These are phyloP conservation scores for Puffinus mauretanicus DNA, from an alignment of 2,113 vertebrate genomes.

Conservation along the genomic window DNA sequence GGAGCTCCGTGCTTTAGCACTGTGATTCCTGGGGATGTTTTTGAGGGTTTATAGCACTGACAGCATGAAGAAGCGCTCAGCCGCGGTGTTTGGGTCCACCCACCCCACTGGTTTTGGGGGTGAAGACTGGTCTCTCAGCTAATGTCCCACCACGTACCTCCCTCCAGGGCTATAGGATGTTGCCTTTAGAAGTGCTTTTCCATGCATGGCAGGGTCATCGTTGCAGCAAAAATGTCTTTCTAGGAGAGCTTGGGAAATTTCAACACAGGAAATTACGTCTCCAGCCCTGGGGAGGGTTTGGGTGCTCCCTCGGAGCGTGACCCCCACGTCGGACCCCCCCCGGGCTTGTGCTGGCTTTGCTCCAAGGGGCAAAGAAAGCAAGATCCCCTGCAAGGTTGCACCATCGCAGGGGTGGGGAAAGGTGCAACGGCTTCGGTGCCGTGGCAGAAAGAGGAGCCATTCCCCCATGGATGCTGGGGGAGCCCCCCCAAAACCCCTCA, in stretches of 20 bases:
- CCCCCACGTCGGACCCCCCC: accelerated
- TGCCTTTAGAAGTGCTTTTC: background rate
- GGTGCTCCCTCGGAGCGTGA: background rate
- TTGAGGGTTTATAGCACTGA: background rate
- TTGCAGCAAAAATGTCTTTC: accelerated
- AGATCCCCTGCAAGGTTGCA: background rate
- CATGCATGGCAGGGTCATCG: accelerated
- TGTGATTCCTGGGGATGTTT: background rate
- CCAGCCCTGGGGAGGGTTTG: background rate
- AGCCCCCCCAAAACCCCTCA: accelerated
- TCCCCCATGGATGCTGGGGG: accelerated
- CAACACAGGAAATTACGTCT: background rate
- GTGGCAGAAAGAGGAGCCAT: background rate
- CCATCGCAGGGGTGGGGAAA: too few relatives aligned
- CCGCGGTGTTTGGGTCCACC: accelerated
- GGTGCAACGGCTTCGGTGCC: too few relatives aligned
- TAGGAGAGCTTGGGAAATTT: background rate
- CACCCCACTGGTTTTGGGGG: background rate
- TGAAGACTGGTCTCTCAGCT: background rate
- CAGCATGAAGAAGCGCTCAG: background rate
- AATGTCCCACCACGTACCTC: accelerated
- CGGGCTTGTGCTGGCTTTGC: accelerated
- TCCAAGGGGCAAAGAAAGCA: background rate
- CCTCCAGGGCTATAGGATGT: background rate
- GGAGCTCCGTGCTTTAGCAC: background rate